Percentiles rank a stretch among this genome's conserved stretches.
phyloP scores from a whole-genome alignment of 1,140 invertebrate species.

The Phenacoccus solenopsis region DNA sequence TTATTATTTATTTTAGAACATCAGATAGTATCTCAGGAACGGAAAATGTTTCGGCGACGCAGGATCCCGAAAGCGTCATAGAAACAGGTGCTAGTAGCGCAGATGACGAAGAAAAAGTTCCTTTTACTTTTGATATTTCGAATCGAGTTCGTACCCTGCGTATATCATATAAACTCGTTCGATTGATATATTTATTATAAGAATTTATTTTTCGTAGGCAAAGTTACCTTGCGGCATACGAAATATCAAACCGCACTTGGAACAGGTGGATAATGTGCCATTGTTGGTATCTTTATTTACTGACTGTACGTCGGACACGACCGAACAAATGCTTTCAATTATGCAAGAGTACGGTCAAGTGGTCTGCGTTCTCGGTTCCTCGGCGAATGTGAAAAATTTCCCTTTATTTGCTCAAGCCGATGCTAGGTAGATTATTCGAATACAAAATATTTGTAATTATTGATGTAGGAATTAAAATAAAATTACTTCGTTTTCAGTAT shows the following conservation, averaged over 20 bases:
- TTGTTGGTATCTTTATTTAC: slow-evolving; percentile 91
- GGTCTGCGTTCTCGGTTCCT: slow-evolving; percentile 77
- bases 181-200: too few relatives aligned
- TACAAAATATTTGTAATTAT: slow-evolving; percentile 8
- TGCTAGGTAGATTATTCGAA: slow-evolving; percentile 49
- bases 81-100: slow-evolving; percentile 2
- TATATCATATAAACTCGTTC: not conserved
- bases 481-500: slow-evolving; percentile 45
- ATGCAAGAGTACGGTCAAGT: slow-evolving; percentile 95
- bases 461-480: slow-evolving; percentile 19
- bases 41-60: not conserved
- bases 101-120: slow-evolving; percentile 59
- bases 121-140: slow-evolving; percentile 80
- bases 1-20: not conserved
- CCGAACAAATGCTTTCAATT: slow-evolving; percentile 80
- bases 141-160: slow-evolving; percentile 53
- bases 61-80: not conserved
- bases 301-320: slow-evolving; percentile 81
- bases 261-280: slow-evolving; percentile 92
- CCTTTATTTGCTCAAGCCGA: slow-evolving; percentile 88
- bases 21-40: not conserved
- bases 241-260: slow-evolving; percentile 89
- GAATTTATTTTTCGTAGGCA: slow-evolving; percentile 42
- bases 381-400: slow-evolving; percentile 76
- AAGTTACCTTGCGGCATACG: slow-evolving; percentile 92